Conservation (phyloP, 2,113 vertebrate genomes). For the Rattus norvegicus region GRCr8 NC_086033.1:100288501-100289000, state of each 20-base stretch:
- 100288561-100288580: background rate
- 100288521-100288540: background rate
- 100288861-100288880: background rate
- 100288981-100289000: slow-evolving; percentile 19
- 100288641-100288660: background rate
- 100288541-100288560: background rate
- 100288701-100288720: background rate
- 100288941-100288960: background rate
- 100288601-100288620: background rate
- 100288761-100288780: background rate
- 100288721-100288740: background rate
- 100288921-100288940: background rate
- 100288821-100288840: slow-evolving; percentile 19
- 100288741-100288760: background rate
- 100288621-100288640: background rate
- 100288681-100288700: background rate
- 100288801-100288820: background rate
- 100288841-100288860: slow-evolving; percentile 27
- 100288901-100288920: background rate
- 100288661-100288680: background rate
- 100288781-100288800: slow-evolving; percentile 11
- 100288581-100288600: background rate
- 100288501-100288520: background rate
- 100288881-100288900: background rate
- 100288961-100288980: background rate